These are phyloP conservation scores for Oryzias sinensis DNA, from an alignment of 2,797 vertebrate species.

Conservation along the genomic window DNA sequence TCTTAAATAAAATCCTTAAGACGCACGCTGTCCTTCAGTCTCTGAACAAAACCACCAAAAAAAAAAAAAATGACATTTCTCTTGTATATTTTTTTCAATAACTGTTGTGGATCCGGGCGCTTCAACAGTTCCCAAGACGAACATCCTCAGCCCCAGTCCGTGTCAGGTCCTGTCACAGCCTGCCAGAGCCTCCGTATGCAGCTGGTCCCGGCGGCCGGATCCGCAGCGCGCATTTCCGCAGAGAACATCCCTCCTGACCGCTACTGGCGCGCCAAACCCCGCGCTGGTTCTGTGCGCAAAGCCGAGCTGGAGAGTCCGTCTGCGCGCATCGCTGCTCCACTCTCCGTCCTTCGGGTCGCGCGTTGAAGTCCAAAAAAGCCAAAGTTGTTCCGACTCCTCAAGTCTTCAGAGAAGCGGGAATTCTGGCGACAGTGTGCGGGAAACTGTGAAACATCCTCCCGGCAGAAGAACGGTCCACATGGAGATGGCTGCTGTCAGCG, in stretches of 20 bases:
- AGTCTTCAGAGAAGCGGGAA: conserved; percentile 63
- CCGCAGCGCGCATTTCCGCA: conserved; percentile 65
- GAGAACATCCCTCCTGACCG: conserved; percentile 45
- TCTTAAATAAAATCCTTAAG: conserved; percentile 25
- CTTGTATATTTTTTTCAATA: conserved; percentile 26
- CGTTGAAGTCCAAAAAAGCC: conserved; percentile 42
- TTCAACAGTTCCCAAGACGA: conserved; percentile 58
- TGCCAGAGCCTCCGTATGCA: conserved; percentile 60
- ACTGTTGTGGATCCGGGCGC: conserved; percentile 60
- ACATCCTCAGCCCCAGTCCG: conserved; percentile 76
- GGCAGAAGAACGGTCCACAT: conserved; percentile 17
- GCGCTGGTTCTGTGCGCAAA: conserved; percentile 24
- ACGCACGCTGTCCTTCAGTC: conserved; percentile 21
- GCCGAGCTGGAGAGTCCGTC: conserved; percentile 18
- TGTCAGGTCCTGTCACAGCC: conserved; percentile 71
- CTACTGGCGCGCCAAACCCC: conserved; percentile 20
- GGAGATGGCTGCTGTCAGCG: neutral
- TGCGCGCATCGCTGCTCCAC: conserved; percentile 30
- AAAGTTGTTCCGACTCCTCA: conserved; percentile 75
- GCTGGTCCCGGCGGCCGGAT: conserved; percentile 60
- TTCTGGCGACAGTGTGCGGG: conserved; percentile 29
- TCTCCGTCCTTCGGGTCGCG: conserved; percentile 13
- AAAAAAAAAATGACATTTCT: conserved; percentile 4
- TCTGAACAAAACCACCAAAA: no score
- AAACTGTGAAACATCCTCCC: conserved; percentile 20